Evolutionary conservation across 2,888 invertebrate genomes (phyloP), one percentile per base, ranked within the genome.

Genomic region (Suillia variegata): DNA sequence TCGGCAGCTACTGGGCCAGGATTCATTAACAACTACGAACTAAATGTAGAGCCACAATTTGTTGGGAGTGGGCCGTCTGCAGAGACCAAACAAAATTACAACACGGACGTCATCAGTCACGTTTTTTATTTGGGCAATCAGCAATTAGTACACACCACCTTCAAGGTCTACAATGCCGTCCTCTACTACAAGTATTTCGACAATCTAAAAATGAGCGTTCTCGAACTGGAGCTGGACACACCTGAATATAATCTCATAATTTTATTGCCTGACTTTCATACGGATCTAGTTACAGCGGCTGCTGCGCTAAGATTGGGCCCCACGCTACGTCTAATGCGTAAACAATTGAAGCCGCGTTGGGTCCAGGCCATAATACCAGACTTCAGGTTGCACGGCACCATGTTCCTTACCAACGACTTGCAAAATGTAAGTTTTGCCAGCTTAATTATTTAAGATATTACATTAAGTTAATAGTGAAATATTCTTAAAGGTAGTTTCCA

Each of bases 181-280:
- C 82, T 93, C 60, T 92, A 92, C 54, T 91, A 88, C 78, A 88
- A 88, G 33, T 91, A 89, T 75, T 85, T 92, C 26, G 88, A 89
- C 2, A 86, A 88, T 67, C 79, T 93, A 66, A 87, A 89, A 70
- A 87, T 92, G 10, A 85, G 89, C 48, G 90, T 89, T 1, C 82
- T 93, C 54, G 89, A 91, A 64, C 85, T 93, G 73, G 93, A 93
- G 12, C 79, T 94, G 56, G 93, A 94, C 76, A 92, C 92, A 67
- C 87, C 88, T 0, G 87, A 90, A 58, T 93, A 93, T 77, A 92
- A 90, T 74, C 84, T 93, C 45, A 83, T 93, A 56, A 86, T 93
- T 49, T 78, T 93, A 54, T 82, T 93, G 64, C 92, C 93, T 1
- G 83, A 86, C 57, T 85, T 88, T 54, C 85, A 86, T 49, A 87